These are phyloP conservation scores for Chaetops frenatus DNA, from an alignment of 2,113 vertebrate genomes.

Conservation along the genomic window DNA sequence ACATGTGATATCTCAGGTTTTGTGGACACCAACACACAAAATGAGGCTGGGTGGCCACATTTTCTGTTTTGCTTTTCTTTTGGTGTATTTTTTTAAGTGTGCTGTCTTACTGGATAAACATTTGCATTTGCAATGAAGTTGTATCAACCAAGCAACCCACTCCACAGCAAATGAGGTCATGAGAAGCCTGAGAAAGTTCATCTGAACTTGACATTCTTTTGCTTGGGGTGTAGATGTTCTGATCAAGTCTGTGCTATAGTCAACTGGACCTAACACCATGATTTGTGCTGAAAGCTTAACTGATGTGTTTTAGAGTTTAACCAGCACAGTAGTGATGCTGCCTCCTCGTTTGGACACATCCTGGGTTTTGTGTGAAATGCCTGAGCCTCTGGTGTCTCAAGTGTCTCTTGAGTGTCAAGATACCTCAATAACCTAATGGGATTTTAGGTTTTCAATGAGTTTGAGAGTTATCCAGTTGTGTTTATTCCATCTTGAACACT, in stretches of 20 bases:
- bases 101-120: background rate
- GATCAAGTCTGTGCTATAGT: background rate
- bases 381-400: background rate
- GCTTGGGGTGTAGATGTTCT: background rate
- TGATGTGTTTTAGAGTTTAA: background rate
- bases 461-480: background rate
- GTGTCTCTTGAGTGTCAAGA: background rate
- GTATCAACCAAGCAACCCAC: background rate
- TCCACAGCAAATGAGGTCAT: background rate
- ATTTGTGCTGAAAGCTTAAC: background rate
- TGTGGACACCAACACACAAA: background rate
- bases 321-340: background rate
- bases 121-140: background rate
- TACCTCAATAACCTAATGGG: background rate
- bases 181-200: background rate
- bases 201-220: background rate
- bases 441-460: constrained; percentile 11
- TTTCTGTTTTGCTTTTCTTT: background rate
- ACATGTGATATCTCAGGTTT: background rate
- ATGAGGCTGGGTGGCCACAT: background rate
- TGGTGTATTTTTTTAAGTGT: background rate
- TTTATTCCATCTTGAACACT: background rate
- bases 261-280: background rate
- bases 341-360: background rate
- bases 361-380: background rate